Base-by-base conservation (phyloP, 2,888 invertebrate genomes). In the Erebia palarica region DNA sequence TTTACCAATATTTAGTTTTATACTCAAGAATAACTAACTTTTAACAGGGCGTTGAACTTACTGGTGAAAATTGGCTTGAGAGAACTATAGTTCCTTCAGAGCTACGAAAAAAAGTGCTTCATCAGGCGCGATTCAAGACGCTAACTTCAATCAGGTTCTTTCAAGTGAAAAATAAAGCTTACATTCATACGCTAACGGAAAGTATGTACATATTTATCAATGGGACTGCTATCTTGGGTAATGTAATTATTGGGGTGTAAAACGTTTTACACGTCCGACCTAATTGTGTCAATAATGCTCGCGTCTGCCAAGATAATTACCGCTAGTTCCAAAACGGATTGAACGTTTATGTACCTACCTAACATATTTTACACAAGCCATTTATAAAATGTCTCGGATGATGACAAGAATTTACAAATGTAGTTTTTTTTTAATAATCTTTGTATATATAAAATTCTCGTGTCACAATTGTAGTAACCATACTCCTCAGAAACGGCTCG, bases 81-180 rank as follows among this genome's bases (percentile, higher is more conserved):
- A 89, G 84, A 73, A 89, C 92, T 4, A 86, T 92, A 5, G 88
- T 91, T 13, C 92, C 92, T 1, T 77, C 85, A 53, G 92, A 92
- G 72, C 78, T 94, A 11, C 81, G 92, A 9, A 91, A 91, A 72
- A 93, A 93, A 83, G 91, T 94, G 1, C 78, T 94, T 44, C 89
- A 92, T 73, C 89, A 93, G 82, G 94, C 94, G 42, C 84, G 93
- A 73, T 91, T 93, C 72, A 91, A 90, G 78, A 89, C 91, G 0
- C 80, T 94, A 11, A 90, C 90, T 13, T 91, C 91, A 14, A 90
- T 93, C 21, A 84, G 82, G 72, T 90, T 94, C 75, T 94, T 94
- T 76, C 90, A 90, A 86, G 91, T 92, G 1, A 91, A 91, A 77
- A 94, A 94, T 76, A 91, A 89, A 73, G 88, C 89, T n/a, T 94